Evolutionary conservation across 2,888 invertebrate genomes (phyloP), one percentile per base, ranked within the genome.

Genomic region (Heteromurus nitidus): DNA sequence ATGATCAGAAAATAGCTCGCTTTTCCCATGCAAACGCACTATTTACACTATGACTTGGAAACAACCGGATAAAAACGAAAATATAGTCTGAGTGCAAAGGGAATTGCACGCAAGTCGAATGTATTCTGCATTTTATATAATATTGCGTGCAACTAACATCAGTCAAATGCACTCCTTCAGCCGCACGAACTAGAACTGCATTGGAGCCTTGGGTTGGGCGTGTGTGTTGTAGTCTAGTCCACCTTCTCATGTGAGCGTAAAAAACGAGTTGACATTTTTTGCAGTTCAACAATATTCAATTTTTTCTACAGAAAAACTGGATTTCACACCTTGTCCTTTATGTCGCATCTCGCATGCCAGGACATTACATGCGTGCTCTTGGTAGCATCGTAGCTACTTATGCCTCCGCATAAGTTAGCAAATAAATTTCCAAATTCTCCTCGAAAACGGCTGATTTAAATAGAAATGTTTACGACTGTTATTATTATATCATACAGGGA

Each of bases 391-490:
- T n/a, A n/a, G n/a, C n/a, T n/a, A n/a, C 75, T 67, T 74, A 24
- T 50, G 44, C 50, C 67, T 64, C n/a, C 55, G n/a, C n/a, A n/a
- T n/a, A n/a, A n/a, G n/a, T n/a, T n/a, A n/a, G n/a, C n/a, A n/a
- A 65, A 79, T 72, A 70, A 65, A 79, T 79, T 72, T 20, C 18
- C 44, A 72, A 31, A 26, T 31, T 64, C 47, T 42, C 26, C 53
- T 55, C 70, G 64, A 65, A 42, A 70, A 55, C 3, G 62, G 64
- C n/a, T 79, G 79, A 79, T 79, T 79, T 79, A 70, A 70, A 64
- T 44, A 70, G 79, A 79, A 79, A 70, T 79, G 79, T 79, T 79
- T 79, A 79, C 70, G 79, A 79, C 79, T 79, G 70, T 79, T 79
- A 70, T 79, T 77, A 77, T 70, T 79, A 70, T 79, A 64, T 60